Evolutionary conservation across 2,888 invertebrate species (phyloP), one percentile per base, ranked within the genome.

Genomic region (Dolomedes plantarius): DNA sequence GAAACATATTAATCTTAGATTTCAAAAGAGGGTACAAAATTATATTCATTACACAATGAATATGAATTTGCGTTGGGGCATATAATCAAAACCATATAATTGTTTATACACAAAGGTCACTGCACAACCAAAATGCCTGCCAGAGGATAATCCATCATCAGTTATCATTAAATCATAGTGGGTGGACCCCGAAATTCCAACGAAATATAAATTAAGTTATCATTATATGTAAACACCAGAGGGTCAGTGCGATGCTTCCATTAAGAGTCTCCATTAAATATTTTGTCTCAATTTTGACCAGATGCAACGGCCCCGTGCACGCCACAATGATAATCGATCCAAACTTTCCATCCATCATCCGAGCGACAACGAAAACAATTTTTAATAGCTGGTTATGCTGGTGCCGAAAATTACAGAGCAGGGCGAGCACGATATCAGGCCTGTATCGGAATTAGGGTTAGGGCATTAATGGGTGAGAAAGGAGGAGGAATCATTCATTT

Each of bases 271-370:
- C 23, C 16, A 23, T 56, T 23, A 56, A 68, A 77, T 77, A 83
- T 77, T 81, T 74, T 81, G 81, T 81, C 83, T 83, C 83, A 83
- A 77, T 83, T 76, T 83, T 27, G 36, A 39, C 27, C 36, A 19
- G 32, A 50, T 68, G 74, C 50, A 76, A 71, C 83, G 32, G 69
- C 76, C 77, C 72, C 76, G 74, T 83, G 50, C 72, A 50, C 56
- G 72, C 46, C 32, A 36, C 41, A 68, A 68, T 73, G 73, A 73
- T 68, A 68, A 73, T 83, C 83, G 72, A 72, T 77, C 77, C 73
- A 56, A 77, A 75, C 50, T 62, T 16, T 50, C 19, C 83, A 83
- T 83, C 83, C 23, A 83, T 83, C 83, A 77, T 67, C 1, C 19
- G 13, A 13, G 19, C 65, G 83, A 83, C 77, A 83, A 67, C 77